Conservation (phyloP, 1,140 invertebrate species). For the Tetramorium parvispinum region DNA sequence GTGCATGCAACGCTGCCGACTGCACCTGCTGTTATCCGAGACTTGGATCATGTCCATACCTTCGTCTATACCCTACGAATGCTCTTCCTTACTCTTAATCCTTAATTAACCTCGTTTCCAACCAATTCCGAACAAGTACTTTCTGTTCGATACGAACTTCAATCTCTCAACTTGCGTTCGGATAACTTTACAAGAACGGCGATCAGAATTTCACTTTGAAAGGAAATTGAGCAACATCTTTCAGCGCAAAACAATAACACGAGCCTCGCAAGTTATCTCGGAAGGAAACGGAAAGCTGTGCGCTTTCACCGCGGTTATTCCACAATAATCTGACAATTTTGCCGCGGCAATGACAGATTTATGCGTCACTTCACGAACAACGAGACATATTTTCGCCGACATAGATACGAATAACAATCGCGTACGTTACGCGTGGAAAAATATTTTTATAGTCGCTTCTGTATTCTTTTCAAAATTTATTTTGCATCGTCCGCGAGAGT, state of each 20-base stretch:
- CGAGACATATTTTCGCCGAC: conserved; percentile 20
- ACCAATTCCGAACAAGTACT: conserved; percentile 63
- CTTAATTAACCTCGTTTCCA: conserved; percentile 74
- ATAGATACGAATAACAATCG: conserved; percentile 31
- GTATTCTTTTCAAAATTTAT: conserved; percentile 56
- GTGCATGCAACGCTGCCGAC: neutral
- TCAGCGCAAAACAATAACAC: conserved; percentile 52
- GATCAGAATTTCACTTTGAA: conserved; percentile 36
- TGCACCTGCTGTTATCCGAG: conserved; percentile 1
- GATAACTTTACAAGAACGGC: conserved; percentile 38
- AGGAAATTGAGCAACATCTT: neutral
- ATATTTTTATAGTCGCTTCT: conserved; percentile 55
- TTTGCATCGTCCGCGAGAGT: conserved; percentile 36
- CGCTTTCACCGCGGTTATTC: neutral
- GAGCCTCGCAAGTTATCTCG: conserved; percentile 15
- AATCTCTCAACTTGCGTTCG: conserved; percentile 63
- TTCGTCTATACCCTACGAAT: conserved; percentile 35
- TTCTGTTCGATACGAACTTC: conserved; percentile 70
- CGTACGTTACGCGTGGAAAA: conserved; percentile 8
- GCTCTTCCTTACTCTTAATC: conserved; percentile 69
- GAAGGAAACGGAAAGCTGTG: neutral
- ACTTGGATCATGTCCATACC: conserved; percentile 5
- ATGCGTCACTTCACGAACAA: conserved; percentile 12
- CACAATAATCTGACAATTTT: conserved; percentile 35
- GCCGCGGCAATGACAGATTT: conserved; percentile 19